Evolutionary conservation across 2,113 vertebrate genomes (phyloP).

Genomic region (Protobothrops mucrosquamatus): DNA sequence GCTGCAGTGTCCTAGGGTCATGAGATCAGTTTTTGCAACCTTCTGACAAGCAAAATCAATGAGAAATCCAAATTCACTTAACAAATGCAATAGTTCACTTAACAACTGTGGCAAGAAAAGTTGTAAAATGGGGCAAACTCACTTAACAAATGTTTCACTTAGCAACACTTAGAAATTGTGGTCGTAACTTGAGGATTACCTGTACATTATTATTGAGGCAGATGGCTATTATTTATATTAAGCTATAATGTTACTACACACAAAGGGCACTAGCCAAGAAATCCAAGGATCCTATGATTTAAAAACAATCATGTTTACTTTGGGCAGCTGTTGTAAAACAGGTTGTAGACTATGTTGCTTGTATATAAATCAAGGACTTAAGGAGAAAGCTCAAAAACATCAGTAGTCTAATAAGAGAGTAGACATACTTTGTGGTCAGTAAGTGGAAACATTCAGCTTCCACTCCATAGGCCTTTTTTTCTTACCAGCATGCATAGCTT

Average conservation of each 20-base stretch:
- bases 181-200: too few species aligned
- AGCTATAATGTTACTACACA: not conserved
- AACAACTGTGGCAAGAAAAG: too few species aligned
- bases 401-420: conserved; percentile 15
- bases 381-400: conserved; percentile 47
- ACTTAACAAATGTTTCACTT: too few species aligned
- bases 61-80: too few species aligned
- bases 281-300: conserved; percentile 21
- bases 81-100: too few species aligned
- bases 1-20: too few species aligned
- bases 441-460: conserved; percentile 15
- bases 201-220: too few species aligned
- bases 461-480: conserved; percentile 6
- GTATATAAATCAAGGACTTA: conserved; percentile 53
- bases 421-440: not conserved
- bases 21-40: too few species aligned
- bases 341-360: conserved; percentile 56
- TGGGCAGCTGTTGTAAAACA: conserved; percentile 55
- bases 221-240: not conserved
- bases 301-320: conserved; percentile 31
- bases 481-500: conserved; percentile 10
- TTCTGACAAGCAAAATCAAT: too few species aligned
- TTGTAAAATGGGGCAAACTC: too few species aligned
- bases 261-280: conserved; percentile 28
- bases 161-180: too few species aligned